Evolutionary conservation across 2,113 vertebrate species (phyloP).

Genomic region (Microtus richardsoni): DNA sequence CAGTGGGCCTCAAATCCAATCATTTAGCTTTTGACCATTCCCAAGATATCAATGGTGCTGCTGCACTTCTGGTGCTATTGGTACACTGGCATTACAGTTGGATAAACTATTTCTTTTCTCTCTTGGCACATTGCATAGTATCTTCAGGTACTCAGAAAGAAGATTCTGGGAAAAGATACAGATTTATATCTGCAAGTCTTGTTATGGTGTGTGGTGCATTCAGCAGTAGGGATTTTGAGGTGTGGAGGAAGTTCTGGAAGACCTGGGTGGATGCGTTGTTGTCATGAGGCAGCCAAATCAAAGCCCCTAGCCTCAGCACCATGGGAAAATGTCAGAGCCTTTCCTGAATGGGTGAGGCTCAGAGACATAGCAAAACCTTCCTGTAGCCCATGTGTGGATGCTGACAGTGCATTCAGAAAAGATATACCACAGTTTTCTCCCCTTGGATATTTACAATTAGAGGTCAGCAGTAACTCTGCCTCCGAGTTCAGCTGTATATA

Average conservation of each 20-base stretch:
- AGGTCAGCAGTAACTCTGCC: neutral
- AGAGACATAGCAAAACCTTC: neutral
- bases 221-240: neutral
- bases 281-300: neutral
- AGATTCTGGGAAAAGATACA: neutral
- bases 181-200: neutral
- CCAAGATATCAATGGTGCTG: neutral
- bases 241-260: neutral
- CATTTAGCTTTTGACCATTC: neutral
- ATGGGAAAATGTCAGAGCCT: neutral
- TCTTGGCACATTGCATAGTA: neutral
- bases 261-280: neutral
- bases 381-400: neutral
- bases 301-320: neutral
- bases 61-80: neutral
- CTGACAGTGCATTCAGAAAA: neutral
- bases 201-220: neutral
- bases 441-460: neutral
- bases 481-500: neutral
- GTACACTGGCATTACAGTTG: neutral
- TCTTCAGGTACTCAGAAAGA: neutral
- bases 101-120: neutral
- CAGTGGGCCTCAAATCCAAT: neutral
- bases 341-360: neutral
- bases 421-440: neutral